A percentile compares a stretch with the other conserved stretches of the same genome.
These are phyloP conservation scores for Thunnus albacares DNA, from an alignment of 2,797 vertebrate genomes.

Conservation along the genomic window DNA sequence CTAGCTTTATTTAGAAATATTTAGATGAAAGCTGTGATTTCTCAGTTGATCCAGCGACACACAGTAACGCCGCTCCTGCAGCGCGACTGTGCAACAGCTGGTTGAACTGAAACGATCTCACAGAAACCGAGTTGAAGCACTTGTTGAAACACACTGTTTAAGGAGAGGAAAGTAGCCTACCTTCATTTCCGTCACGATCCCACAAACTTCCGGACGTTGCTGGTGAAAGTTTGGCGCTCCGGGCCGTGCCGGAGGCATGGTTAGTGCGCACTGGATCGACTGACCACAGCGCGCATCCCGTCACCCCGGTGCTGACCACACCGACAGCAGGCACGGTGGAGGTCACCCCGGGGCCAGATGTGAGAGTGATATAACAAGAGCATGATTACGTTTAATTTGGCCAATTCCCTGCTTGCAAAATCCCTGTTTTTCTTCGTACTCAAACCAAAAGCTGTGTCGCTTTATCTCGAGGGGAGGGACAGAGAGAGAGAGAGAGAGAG, in stretches of 20 bases:
- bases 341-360: slow-evolving; percentile 76
- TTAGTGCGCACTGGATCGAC: slow-evolving; percentile 49
- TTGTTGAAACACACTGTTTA: neutral
- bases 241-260: slow-evolving; percentile 63
- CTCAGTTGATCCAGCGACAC: neutral
- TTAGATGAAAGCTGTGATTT: neutral
- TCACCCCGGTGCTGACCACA: slow-evolving; percentile 36
- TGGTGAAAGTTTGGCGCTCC: slow-evolving; percentile 53
- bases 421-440: slow-evolving; percentile 58
- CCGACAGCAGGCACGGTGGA: slow-evolving; percentile 50
- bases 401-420: slow-evolving; percentile 70
- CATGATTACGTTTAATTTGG: slow-evolving; percentile 78
- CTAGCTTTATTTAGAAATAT: neutral
- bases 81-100: slow-evolving; percentile 13
- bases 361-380: slow-evolving; percentile 73
- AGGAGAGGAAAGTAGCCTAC: slow-evolving; percentile 46
- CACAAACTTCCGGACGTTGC: slow-evolving; percentile 31
- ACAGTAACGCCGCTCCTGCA: neutral
- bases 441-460: slow-evolving; percentile 51
- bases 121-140: slow-evolving; percentile 6
- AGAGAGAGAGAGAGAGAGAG: slow-evolving; percentile 14
- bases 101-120: neutral
- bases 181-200: slow-evolving; percentile 40
- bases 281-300: slow-evolving; percentile 32
- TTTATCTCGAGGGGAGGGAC: slow-evolving; percentile 20